Evolutionary conservation across 64 coral and sea anemone species (phyloP).

Genomic region (Pocillopora verrucosa): DNA sequence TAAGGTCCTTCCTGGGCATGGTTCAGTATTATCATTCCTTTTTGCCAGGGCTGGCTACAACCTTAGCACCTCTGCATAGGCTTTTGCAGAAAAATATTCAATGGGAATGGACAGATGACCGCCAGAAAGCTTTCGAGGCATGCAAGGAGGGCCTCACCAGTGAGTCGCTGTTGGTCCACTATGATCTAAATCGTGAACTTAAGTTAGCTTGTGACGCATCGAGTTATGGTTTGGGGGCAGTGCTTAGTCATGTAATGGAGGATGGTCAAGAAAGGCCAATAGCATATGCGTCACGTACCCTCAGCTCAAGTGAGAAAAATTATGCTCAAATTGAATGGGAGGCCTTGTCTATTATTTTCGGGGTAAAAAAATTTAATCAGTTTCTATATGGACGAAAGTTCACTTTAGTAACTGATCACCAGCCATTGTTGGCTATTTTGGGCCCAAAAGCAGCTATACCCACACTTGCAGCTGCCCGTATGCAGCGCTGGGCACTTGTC

Average conservation of each 20-base stretch:
- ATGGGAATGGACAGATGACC: too few relatives aligned
- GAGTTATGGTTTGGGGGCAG: slow-evolving; percentile 46
- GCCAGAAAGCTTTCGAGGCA: too few relatives aligned
- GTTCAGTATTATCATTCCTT: slow-evolving; percentile 66
- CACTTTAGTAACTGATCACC: slow-evolving; percentile 49
- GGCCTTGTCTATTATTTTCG: slow-evolving; percentile 50
- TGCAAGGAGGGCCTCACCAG: too few relatives aligned
- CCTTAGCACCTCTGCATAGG: slow-evolving; percentile 48
- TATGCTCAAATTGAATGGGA: slow-evolving; percentile 53
- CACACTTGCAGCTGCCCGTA: neutral
- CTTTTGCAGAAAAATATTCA: too few relatives aligned
- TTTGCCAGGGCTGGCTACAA: slow-evolving; percentile 50
- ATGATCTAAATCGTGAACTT: slow-evolving; percentile 41
- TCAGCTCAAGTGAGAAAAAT: too few relatives aligned
- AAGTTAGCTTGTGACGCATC: slow-evolving; percentile 61
- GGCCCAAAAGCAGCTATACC: too few relatives aligned
- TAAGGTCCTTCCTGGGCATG: slow-evolving; percentile 62
- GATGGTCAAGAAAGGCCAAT: slow-evolving; percentile 69
- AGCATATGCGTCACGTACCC: slow-evolving; percentile 55
- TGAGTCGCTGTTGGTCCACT: slow-evolving; percentile 54
- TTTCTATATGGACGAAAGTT: slow-evolving; percentile 63
- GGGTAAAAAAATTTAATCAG: slow-evolving; percentile 71
- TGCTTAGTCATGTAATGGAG: slow-evolving; percentile 67
- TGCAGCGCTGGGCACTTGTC: slow-evolving; percentile 50
- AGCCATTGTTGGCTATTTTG: slow-evolving; percentile 54